A percentile compares a stretch with the other conserved stretches of the same genome.
phyloP scores from a whole-genome alignment of 1,140 invertebrate genomes.

The Oreohelix idahoensis region DNA sequence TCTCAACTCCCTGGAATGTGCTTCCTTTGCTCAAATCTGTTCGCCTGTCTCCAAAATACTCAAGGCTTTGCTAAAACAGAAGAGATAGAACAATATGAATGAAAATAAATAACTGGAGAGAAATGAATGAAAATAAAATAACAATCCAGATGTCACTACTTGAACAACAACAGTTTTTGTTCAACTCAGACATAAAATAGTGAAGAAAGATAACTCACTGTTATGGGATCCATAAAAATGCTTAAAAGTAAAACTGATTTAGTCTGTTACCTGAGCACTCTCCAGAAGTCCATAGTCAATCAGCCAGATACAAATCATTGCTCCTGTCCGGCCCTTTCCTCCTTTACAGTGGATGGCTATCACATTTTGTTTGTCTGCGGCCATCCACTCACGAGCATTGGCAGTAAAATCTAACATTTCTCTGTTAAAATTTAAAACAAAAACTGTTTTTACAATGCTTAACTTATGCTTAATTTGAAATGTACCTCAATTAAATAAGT shows the following conservation, averaged over 20 bases:
- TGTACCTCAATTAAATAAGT: too few relatives aligned
- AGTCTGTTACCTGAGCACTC: conserved; percentile 70
- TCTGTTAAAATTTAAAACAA: conserved; percentile 54
- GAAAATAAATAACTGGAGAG: too few relatives aligned
- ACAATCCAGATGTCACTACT: too few relatives aligned
- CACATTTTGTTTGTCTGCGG: conserved; percentile 75
- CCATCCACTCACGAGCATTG: conserved; percentile 75
- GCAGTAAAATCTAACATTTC: conserved; percentile 75
- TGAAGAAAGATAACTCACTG: too few relatives aligned
- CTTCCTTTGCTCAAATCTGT: conserved; percentile 76
- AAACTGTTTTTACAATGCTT: background rate
- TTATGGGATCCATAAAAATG: too few relatives aligned
- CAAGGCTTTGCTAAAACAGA: conserved; percentile 72
- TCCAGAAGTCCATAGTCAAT: conserved; percentile 76
- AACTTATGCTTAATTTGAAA: too few relatives aligned
- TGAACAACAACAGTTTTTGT: too few relatives aligned
- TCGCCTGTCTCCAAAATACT: conserved; percentile 76
- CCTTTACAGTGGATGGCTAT: conserved; percentile 81
- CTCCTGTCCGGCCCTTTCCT: conserved; percentile 78
- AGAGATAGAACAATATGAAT: background rate
- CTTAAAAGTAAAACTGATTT: too few relatives aligned
- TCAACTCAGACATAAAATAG: too few relatives aligned
- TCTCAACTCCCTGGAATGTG: conserved; percentile 78
- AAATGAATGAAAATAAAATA: too few relatives aligned
- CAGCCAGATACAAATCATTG: conserved; percentile 77